A percentile compares a stretch with the other conserved stretches of the same genome.
These are phyloP conservation scores for Caenorhabditis japonica DNA, from an alignment of 2,888 invertebrate species.

Conservation along the genomic window DNA sequence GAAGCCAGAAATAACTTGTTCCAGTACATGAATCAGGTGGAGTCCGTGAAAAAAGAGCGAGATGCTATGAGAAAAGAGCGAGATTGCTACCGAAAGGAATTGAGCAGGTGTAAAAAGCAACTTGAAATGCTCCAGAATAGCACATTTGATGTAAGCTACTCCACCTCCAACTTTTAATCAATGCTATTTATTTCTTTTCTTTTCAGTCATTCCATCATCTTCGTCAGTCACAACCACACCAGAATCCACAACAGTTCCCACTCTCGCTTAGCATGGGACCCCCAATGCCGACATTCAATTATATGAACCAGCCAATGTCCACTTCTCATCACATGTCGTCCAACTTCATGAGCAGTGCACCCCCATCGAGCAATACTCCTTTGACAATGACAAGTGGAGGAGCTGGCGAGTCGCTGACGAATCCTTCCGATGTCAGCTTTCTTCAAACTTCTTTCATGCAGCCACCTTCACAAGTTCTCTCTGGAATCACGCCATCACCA, in stretches of 20 bases:
- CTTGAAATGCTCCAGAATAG: conserved; percentile 21
- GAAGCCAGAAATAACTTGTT: conserved; percentile 39
- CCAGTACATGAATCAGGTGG: conserved; percentile 43
- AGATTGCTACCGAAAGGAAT: conserved; percentile 39
- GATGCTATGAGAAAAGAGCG: conserved; percentile 46
- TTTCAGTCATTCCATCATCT: conserved; percentile 37
- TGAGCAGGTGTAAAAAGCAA: conserved; percentile 31
- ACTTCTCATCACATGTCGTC: conserved; percentile 13
- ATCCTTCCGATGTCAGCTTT: conserved; percentile 51
- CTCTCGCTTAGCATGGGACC: conserved; percentile 12
- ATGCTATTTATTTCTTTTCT: background rate
- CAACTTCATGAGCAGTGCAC: conserved; percentile 21
- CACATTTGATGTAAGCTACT: conserved; percentile 34
- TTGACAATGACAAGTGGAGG: conserved; percentile 48
- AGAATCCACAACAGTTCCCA: conserved; percentile 34
- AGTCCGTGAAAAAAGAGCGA: conserved; percentile 42
- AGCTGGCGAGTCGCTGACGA: conserved; percentile 54
- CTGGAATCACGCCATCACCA: conserved; percentile 22
- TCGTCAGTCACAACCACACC: conserved; percentile 26
- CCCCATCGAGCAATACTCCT: conserved; percentile 41
- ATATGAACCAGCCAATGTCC: conserved; percentile 31
- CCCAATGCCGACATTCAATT: too few relatives aligned
- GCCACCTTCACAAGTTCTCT: conserved; percentile 21
- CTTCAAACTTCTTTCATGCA: conserved; percentile 39
- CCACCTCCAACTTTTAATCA: too few relatives aligned